Conservation (phyloP, 2,113 vertebrate genomes). For the Verasper variegatus region DNA sequence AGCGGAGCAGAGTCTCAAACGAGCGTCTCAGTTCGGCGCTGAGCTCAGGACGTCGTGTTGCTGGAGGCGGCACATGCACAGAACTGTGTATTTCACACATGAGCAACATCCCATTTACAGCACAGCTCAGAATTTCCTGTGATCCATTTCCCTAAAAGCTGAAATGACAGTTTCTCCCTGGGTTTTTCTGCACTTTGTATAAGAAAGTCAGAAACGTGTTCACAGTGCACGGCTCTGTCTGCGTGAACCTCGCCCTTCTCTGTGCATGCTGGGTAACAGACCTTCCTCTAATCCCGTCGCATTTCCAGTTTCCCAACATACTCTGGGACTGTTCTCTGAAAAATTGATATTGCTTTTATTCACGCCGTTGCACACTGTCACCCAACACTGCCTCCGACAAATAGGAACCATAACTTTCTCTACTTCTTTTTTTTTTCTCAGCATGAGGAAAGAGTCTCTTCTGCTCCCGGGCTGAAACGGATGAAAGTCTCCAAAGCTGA, state of each 20-base stretch:
- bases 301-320: slow-evolving; percentile 60
- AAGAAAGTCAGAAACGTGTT: too few relatives aligned
- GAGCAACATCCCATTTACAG: too few relatives aligned
- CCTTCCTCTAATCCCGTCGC: slow-evolving; percentile 63
- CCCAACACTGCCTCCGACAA: slow-evolving; percentile 64
- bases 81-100: too few relatives aligned
- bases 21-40: too few relatives aligned
- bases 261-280: slow-evolving; percentile 5
- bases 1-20: too few relatives aligned
- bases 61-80: too few relatives aligned
- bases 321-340: slow-evolving; percentile 54
- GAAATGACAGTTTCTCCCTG: background rate
- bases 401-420: slow-evolving; percentile 50
- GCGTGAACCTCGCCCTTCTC: background rate
- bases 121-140: too few relatives aligned
- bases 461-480: slow-evolving; percentile 48
- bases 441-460: slow-evolving; percentile 47
- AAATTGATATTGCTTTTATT: slow-evolving; percentile 73
- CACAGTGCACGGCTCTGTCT: too few relatives aligned
- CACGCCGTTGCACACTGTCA: slow-evolving; percentile 66
- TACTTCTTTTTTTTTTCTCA: slow-evolving; percentile 9
- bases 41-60: too few relatives aligned
- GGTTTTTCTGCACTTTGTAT: background rate
- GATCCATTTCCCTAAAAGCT: too few relatives aligned
- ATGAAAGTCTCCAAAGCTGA: slow-evolving; percentile 43